Base-by-base conservation (phyloP, 2,113 vertebrate genomes). In the Verasper variegatus region DNA sequence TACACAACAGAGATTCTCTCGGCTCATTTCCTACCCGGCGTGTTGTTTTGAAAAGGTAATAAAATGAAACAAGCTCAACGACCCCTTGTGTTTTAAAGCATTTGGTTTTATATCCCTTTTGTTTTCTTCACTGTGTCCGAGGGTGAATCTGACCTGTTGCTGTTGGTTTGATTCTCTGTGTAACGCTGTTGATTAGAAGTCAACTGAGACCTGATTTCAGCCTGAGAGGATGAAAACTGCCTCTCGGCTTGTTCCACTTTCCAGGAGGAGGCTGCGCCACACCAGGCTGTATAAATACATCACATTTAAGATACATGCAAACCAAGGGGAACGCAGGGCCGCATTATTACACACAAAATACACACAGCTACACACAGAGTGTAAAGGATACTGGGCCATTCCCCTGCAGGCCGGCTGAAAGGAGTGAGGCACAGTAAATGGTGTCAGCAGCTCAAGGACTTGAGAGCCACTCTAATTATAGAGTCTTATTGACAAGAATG, bases 401-500 rank as follows among this genome's bases (percentile, higher is more conserved):
- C 75, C 72, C 65, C 78, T 61, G 63, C 21, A 78, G 74, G 54
- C 67, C 71, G 58, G 12, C 59, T 61, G 18, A 68, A 17, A 68
- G 42, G 24, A 51, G 11, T 8, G 23, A 54, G 76, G 60, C 42
- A 12, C 65, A 81, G 79, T 82, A 84, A 89, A 89, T 27, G 68
- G 37, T 71, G 82, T 82, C 82, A 74, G 64, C 17, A 72, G 77
- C 79, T 85, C 70, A 84, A 87, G 84, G 84, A 78, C 83, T 68
- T 58, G 49, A 68, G 71, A 74, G 63, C 67, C 26, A 26, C 37
- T 21, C 83, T 81, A 83, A 85, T 88, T 85, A 81, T 82, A 83
- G 70, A n/a, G 35, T 54, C 20, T 62, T 86, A 83, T 81, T 74
- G 84, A 85, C 80, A 24, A 58, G 71, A 67, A 61, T 54, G 74